Percentiles rank a stretch among this genome's conserved stretches.
These are phyloP conservation scores for Dendropsophus ebraccatus DNA, from an alignment of 2,113 vertebrate genomes.

Conservation along the genomic window DNA sequence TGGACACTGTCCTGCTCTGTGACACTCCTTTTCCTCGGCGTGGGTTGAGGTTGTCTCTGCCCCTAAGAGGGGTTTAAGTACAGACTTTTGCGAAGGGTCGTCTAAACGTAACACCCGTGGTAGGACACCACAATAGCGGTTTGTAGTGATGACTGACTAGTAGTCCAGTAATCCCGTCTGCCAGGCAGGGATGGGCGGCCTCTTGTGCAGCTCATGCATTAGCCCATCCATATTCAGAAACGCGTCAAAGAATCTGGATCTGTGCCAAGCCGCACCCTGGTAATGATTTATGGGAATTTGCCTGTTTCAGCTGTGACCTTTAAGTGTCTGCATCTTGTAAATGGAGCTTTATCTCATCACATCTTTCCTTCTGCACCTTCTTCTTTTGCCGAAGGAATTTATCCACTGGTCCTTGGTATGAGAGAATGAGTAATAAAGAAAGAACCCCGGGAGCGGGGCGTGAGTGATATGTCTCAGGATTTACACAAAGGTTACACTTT, in stretches of 20 bases:
- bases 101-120: no score
- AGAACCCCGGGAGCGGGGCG: not conserved
- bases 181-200: no score
- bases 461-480: conserved; percentile 42
- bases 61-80: no score
- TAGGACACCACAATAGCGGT: no score
- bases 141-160: no score
- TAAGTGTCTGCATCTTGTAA: not conserved
- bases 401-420: conserved; percentile 7
- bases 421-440: not conserved
- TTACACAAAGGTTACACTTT: conserved; percentile 47
- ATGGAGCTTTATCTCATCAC: not conserved
- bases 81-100: no score
- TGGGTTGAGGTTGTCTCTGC: no score
- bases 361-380: not conserved
- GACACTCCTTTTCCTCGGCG: no score
- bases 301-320: conserved; percentile 22
- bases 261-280: not conserved
- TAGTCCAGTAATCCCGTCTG: no score
- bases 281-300: not conserved
- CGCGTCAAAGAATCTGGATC: not conserved
- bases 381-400: not conserved
- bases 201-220: no score
- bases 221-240: no score
- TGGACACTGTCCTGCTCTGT: no score